Evolutionary conservation across 2,888 invertebrate genomes (phyloP), one percentile per base, ranked within the genome.

Genomic region (Balanococcus diminutus): DNA sequence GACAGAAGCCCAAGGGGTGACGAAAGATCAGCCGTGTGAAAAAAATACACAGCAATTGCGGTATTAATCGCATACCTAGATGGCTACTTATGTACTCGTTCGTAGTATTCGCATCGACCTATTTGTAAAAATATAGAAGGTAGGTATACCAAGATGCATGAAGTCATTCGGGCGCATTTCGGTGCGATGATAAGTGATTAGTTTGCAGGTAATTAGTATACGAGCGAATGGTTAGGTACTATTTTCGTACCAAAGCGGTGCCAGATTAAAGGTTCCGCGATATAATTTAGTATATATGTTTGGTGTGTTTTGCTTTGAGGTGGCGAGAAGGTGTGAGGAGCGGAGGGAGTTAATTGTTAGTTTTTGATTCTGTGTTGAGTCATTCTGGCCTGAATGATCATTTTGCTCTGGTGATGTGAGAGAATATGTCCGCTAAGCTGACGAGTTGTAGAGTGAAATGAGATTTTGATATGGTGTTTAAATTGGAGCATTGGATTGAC

Each of bases 211-310:
- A 56, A 56, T 56, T 56, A 56, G 56, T 22, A 22, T 42, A 42
- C 56, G 22, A 56, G 22, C 56, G 22, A 1, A 56, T 56, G 56
- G 56, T 56, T 56, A n/a, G n/a, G n/a, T n/a, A 36, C 36, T 36
- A 56, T 56, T 56, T 56, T 56, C 22, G 56, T 56, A 56, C 22
- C 56, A 22, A 56, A 22, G 56, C 56, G 56, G 2, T 56, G 56
- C 56, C 56, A 56, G 56, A 56, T 56, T 56, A 56, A 56, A 56
- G 56, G 56, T 56, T 56, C 56, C 56, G 56, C 56, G 56, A 19
- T 56, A 56, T 56, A 56, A 56, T 56, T 56, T 56, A 22, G 56
- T 22, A 56, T 11, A 9, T n/a, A n/a, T n/a, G n/a, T n/a, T 56
- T 56, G 19, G 56, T 51, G 22, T 19, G 56, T n/a, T n/a, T n/a